Base-by-base conservation (phyloP, 2,888 invertebrate species). In the Dermolepida albohirtum region DNA sequence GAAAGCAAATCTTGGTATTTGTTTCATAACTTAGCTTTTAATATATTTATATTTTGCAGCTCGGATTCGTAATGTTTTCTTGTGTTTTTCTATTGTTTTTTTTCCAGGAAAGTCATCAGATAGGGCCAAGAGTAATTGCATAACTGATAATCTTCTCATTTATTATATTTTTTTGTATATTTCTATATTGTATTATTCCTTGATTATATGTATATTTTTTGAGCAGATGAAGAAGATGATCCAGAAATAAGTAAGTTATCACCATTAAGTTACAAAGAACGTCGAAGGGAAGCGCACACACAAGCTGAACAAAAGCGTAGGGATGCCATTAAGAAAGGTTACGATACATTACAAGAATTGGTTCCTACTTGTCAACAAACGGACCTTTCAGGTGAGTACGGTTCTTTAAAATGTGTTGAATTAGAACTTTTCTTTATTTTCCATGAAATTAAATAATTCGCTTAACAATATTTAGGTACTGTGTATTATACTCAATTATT, bases 281-380 rank as follows among this genome's bases (percentile, higher is more conserved):
- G 97, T 41, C 88, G 97, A 64, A 87, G 97, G 71, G 97, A 97
- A 82, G 97, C 97, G 5, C 97, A 97, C 80, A 97, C 97, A 0
- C 90, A 97, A 85, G 97, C 98, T 1, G 98, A 98, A 83, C 97
- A 98, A 82, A 97, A 97, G 81, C 87, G 98, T 72, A 87, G 97
- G 78, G 97, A 98, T 88, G 97, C 97, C 1, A 98, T 98, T 71
- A 98, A 97, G 84, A 96, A 95, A 82, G 97, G 97, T 0, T 98
- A 98, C 82, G 97, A 97, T 82, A 93, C 94, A 1, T 86, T 98
- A 14, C 97, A 97, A 83, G 93, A 93, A 77, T 85, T 97, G 71
- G 97, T 98, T 10, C 97, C 97, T 0, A 95, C 94, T 64, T 97
- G 97, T 78, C 95, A 96, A 80, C 94, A 96, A 79, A 92, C 92